Evolutionary conservation across 2,797 vertebrate species (phyloP).

Genomic region (Heteromormyrus szaboi): DNA sequence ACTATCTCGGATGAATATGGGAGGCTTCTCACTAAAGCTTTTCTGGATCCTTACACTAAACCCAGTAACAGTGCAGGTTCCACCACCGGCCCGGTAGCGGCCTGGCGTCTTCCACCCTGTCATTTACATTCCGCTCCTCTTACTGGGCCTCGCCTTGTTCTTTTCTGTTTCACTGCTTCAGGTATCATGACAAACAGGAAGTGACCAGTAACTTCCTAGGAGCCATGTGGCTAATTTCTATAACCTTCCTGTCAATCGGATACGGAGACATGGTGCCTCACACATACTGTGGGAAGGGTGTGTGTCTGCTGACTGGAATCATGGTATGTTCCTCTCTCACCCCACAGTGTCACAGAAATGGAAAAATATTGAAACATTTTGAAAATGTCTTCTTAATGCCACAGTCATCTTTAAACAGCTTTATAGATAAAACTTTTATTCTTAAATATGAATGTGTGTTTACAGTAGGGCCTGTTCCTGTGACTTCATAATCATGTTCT

Average conservation of each 20-base stretch:
- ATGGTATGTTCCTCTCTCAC: conserved; percentile 68
- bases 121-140: background rate
- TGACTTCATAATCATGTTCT: background rate
- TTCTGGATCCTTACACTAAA: background rate
- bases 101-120: background rate
- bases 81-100: background rate
- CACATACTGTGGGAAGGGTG: conserved; percentile 91
- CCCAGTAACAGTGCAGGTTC: background rate
- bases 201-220: conserved; percentile 95
- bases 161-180: conserved; percentile 52
- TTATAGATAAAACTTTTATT: background rate
- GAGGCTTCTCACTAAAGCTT: background rate
- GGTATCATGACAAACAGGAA: conserved; percentile 96
- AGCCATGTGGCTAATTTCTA: conserved; percentile 95
- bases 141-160: conserved; percentile 14
- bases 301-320: conserved; percentile 90
- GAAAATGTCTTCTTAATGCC: background rate
- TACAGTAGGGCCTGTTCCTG: background rate
- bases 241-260: conserved; percentile 93
- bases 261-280: conserved; percentile 95
- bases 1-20: background rate
- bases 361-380: background rate
- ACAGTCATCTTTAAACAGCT: background rate
- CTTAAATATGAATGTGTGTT: background rate
- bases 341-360: background rate